Evolutionary conservation across 2,797 vertebrate species (phyloP).

Genomic region (Silurus lanzhouensis): DNA sequence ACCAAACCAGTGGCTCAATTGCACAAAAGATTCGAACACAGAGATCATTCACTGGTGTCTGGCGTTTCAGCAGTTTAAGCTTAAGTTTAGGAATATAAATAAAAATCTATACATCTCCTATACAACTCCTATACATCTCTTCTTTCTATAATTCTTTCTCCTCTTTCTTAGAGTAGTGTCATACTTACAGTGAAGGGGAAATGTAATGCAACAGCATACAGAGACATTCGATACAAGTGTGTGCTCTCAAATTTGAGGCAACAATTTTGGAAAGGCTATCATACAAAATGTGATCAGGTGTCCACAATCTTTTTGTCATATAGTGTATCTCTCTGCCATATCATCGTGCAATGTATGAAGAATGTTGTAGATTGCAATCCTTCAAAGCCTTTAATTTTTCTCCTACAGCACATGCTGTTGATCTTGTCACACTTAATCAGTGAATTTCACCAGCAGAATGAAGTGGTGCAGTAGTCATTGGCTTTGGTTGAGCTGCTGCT

Average conservation of each 20-base stretch:
- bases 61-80: no score
- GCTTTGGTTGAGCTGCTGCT: slow-evolving; percentile 58
- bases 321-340: not conserved
- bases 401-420: slow-evolving; percentile 15
- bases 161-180: not conserved
- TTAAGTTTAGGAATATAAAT: no score
- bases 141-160: no score
- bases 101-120: no score
- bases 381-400: not conserved
- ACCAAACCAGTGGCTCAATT: no score
- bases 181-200: not conserved
- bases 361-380: not conserved
- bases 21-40: no score
- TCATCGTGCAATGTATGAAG: not conserved
- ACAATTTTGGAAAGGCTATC: not conserved
- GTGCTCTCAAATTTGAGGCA: not conserved
- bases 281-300: not conserved
- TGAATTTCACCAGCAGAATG: slow-evolving; percentile 40
- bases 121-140: no score
- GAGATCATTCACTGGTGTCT: no score
- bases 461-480: slow-evolving; percentile 31
- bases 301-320: not conserved
- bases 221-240: not conserved
- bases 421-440: slow-evolving; percentile 49
- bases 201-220: not conserved